phyloP scores from a whole-genome alignment of 2,888 invertebrate species.

The Epinotia brunnichana region DNA sequence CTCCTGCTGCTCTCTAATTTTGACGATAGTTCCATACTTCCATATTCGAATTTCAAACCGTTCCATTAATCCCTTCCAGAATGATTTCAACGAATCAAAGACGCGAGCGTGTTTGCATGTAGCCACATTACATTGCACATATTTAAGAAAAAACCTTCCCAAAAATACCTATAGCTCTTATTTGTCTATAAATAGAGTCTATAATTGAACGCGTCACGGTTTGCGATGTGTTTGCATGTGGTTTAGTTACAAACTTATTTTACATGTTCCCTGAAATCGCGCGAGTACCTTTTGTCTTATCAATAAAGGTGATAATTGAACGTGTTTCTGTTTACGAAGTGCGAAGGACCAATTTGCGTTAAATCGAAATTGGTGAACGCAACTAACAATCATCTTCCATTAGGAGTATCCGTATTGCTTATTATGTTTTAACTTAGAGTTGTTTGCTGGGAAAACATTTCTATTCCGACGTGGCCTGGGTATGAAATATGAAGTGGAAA shows the following conservation, averaged over 20 bases:
- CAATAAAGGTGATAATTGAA: constrained; percentile 30
- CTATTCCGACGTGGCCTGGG: constrained; percentile 14
- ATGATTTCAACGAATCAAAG: constrained; percentile 43
- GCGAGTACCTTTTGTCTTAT: neutral
- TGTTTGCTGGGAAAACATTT: constrained; percentile 41
- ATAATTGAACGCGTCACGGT: constrained; percentile 6
- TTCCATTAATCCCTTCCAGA: constrained; percentile 33
- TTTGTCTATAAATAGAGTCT: neutral
- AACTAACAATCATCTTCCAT: constrained; percentile 52
- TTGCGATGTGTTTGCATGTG: constrained; percentile 17
- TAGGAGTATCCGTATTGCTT: constrained; percentile 46
- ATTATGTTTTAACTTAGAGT: constrained; percentile 47
- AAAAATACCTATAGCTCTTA: constrained; percentile 3
- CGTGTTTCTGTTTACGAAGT: neutral
- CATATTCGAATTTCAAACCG: constrained; percentile 37
- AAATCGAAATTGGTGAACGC: constrained; percentile 44
- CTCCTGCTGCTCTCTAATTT: constrained; percentile 10
- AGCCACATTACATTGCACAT: constrained; percentile 30
- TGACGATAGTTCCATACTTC: constrained; percentile 20
- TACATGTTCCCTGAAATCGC: neutral
- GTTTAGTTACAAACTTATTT: constrained; percentile 14
- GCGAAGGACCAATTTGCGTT: constrained; percentile 9
- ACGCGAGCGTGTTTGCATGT: constrained; percentile 41
- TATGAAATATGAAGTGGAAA: constrained; percentile 31
- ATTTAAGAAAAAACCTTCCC: neutral